Evolutionary conservation across 2,113 vertebrate genomes (phyloP).

Genomic region (Xiphias gladius): DNA sequence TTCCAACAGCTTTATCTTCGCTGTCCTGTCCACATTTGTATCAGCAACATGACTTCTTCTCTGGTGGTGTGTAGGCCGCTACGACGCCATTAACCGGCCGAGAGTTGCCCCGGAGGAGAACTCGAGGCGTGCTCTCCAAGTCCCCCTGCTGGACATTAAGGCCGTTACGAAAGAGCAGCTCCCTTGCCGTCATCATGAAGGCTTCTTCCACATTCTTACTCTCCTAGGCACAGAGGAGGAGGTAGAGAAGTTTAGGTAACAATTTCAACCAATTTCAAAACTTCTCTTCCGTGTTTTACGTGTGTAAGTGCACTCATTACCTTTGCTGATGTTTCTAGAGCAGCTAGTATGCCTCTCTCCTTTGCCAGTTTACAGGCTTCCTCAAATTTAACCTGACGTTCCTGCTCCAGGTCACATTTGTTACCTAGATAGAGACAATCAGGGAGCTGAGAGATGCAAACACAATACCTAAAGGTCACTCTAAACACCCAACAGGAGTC

Average conservation of each 20-base stretch:
- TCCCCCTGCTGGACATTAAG: slow-evolving; percentile 59
- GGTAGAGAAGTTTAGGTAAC: neutral
- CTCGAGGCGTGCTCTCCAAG: neutral
- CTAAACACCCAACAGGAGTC: no score
- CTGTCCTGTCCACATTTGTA: neutral
- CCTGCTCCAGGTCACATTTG: slow-evolving; percentile 89
- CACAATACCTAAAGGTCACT: neutral
- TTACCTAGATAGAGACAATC: slow-evolving; percentile 85
- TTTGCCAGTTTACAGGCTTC: slow-evolving; percentile 91
- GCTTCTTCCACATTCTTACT: slow-evolving; percentile 78
- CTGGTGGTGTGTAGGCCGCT: slow-evolving; percentile 32
- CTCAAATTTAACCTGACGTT: slow-evolving; percentile 90
- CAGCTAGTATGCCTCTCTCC: slow-evolving; percentile 89
- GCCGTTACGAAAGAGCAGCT: slow-evolving; percentile 79
- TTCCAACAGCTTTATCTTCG: neutral
- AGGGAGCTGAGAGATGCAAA: neutral
- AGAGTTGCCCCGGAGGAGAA: slow-evolving; percentile 72
- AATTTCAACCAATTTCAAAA: neutral
- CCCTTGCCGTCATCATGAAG: slow-evolving; percentile 80
- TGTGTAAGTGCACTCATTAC: neutral
- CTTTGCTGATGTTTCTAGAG: slow-evolving; percentile 94
- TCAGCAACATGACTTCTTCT: slow-evolving; percentile 79
- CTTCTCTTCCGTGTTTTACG: neutral
- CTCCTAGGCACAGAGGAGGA: slow-evolving; percentile 48
- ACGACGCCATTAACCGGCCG: slow-evolving; percentile 33